phyloP scores from a whole-genome alignment of 1,140 invertebrate species.

The Lamellibrachia luymesi region DNA sequence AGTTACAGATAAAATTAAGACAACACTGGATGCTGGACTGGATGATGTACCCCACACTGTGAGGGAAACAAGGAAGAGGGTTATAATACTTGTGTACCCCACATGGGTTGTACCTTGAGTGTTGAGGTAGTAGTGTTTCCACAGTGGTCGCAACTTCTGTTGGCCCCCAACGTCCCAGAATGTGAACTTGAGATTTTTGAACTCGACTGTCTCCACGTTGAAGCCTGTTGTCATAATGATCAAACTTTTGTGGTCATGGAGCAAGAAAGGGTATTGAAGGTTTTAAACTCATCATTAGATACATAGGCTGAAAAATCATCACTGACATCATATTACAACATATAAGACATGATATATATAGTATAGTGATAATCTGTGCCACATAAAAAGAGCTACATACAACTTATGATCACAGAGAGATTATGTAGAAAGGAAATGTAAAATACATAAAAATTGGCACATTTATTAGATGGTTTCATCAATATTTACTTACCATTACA shows the following conservation, averaged over 20 bases:
- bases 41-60: no score
- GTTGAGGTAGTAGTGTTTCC: slow-evolving; percentile 57
- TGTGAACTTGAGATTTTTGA: slow-evolving; percentile 57
- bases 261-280: background rate
- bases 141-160: slow-evolving; percentile 55
- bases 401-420: no score
- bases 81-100: background rate
- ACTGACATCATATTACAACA: background rate
- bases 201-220: slow-evolving; percentile 49
- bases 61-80: no score
- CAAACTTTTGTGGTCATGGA: background rate
- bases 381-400: no score
- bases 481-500: no score
- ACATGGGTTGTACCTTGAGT: slow-evolving; percentile 44
- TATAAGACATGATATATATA: no score
- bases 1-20: no score
- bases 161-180: slow-evolving; percentile 60
- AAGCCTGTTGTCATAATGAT: slow-evolving; percentile 56
- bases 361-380: no score
- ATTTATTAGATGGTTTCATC: no score
- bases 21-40: no score
- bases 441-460: no score
- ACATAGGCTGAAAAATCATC: background rate
- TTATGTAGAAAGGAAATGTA: no score
- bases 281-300: background rate